Percentiles rank a stretch among this genome's conserved stretches.
Evolutionary conservation across 2,888 invertebrate genomes (phyloP).

Genomic region (Scaptomyza polygonia): DNA sequence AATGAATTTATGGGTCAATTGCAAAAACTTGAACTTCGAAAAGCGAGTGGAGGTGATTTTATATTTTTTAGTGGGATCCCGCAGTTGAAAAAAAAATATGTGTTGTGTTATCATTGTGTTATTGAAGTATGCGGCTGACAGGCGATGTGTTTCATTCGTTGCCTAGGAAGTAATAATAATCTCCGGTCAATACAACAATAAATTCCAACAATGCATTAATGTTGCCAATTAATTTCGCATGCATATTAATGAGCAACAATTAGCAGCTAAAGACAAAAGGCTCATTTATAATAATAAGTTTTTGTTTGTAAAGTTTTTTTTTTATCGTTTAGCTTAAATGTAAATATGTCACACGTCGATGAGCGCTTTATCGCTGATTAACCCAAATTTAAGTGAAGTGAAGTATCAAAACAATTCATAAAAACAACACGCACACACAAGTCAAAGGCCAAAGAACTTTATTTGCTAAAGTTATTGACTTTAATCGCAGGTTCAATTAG

Average conservation of each 20-base stretch:
- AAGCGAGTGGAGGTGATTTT: slow-evolving; percentile 45
- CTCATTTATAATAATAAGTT: slow-evolving; percentile 61
- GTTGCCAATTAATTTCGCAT: slow-evolving; percentile 66
- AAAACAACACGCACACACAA: no score
- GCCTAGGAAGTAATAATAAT: slow-evolving; percentile 68
- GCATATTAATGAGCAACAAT: slow-evolving; percentile 71
- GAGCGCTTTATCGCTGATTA: slow-evolving; percentile 76
- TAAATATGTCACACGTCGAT: slow-evolving; percentile 52
- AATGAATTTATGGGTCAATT: slow-evolving; percentile 80
- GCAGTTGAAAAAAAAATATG: slow-evolving; percentile 15
- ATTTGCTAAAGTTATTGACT: slow-evolving; percentile 62
- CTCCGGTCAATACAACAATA: slow-evolving; percentile 9
- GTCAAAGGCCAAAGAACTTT: slow-evolving; percentile 69
- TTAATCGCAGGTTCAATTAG: slow-evolving; percentile 7
- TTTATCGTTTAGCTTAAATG: slow-evolving; percentile 5
- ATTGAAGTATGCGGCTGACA: slow-evolving; percentile 45
- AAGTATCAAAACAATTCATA: slow-evolving; percentile 11
- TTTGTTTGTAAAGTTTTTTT: slow-evolving; percentile 31
- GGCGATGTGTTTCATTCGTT: slow-evolving; percentile 40
- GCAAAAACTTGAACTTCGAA: slow-evolving; percentile 74
- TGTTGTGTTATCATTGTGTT: slow-evolving; percentile 38
- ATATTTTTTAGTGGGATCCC: slow-evolving; percentile 28
- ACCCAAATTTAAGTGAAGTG: slow-evolving; percentile 66
- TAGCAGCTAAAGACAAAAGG: slow-evolving; percentile 64
- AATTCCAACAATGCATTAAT: slow-evolving; percentile 46